These are phyloP conservation scores for Conus betulinus DNA, from an alignment of 1,140 invertebrate genomes.

Conservation along the genomic window DNA sequence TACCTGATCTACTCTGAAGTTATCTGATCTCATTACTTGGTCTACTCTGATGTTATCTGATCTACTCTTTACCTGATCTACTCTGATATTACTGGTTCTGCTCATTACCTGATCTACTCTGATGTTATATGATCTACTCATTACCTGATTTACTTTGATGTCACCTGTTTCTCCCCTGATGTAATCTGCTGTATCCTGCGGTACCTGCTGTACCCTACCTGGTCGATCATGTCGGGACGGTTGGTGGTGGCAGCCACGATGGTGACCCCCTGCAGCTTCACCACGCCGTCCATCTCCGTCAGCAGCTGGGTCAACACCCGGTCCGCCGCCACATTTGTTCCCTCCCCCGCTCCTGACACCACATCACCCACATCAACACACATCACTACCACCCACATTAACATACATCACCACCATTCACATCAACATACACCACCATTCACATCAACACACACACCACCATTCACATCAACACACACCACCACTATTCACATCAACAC, in stretches of 20 bases:
- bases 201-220: too few species aligned
- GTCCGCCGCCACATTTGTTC: constrained; percentile 92
- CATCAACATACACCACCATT: too few species aligned
- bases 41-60: neutral
- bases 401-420: too few species aligned
- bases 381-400: neutral
- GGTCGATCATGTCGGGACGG: constrained; percentile 92
- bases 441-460: too few species aligned
- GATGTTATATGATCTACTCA: neutral
- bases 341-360: constrained; percentile 63
- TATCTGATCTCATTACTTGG: neutral
- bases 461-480: too few species aligned
- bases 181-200: too few species aligned
- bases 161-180: neutral
- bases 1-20: neutral
- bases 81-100: too few species aligned
- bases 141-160: neutral
- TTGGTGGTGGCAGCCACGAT: constrained; percentile 99
- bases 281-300: constrained; percentile 99
- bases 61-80: too few species aligned
- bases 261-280: constrained; percentile 98
- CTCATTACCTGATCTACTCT: too few species aligned
- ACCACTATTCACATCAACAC: too few species aligned
- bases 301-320: constrained; percentile 99
- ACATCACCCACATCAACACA: neutral